phyloP scores from a whole-genome alignment of 1,140 invertebrate species.

The Rhynchophorus ferrugineus region DNA sequence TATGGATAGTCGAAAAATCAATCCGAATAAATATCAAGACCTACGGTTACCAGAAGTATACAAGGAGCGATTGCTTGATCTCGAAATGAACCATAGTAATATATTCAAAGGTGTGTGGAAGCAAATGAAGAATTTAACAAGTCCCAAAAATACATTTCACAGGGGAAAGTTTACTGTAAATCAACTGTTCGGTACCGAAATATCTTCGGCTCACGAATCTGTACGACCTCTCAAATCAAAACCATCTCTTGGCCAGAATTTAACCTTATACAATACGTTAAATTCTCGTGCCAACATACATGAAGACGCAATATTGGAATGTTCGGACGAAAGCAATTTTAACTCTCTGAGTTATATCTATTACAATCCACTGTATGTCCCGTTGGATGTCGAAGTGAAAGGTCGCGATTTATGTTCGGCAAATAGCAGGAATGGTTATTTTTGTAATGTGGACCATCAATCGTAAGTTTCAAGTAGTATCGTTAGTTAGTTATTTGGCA shows the following conservation, averaged over 20 bases:
- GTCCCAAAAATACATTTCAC: constrained; percentile 11
- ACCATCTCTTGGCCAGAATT: constrained; percentile 26
- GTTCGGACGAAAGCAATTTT: constrained; percentile 34
- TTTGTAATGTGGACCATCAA: no score
- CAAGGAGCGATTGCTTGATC: constrained; percentile 26
- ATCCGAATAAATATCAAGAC: constrained; percentile 8
- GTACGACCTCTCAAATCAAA: not conserved
- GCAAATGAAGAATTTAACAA: constrained; percentile 22
- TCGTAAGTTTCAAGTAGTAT: no score
- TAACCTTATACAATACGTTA: constrained; percentile 31
- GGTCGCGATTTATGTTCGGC: constrained; percentile 23
- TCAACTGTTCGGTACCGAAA: constrained; percentile 18
- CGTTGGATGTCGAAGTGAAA: constrained; percentile 7
- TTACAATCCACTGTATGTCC: constrained; percentile 35
- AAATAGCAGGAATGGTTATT: no score
- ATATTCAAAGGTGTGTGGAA: constrained; percentile 25
- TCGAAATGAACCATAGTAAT: constrained; percentile 6
- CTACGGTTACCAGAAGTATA: constrained; percentile 27
- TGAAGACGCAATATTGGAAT: constrained; percentile 37
- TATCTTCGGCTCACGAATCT: not conserved
- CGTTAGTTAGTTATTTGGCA: no score
- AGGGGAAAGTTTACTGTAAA: constrained; percentile 31
- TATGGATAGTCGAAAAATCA: constrained; percentile 1
- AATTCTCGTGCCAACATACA: constrained; percentile 34
- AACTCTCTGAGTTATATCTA: constrained; percentile 30